Conservation (phyloP, 2,797 vertebrate genomes). For the Neomorphus geoffroyi region DNA sequence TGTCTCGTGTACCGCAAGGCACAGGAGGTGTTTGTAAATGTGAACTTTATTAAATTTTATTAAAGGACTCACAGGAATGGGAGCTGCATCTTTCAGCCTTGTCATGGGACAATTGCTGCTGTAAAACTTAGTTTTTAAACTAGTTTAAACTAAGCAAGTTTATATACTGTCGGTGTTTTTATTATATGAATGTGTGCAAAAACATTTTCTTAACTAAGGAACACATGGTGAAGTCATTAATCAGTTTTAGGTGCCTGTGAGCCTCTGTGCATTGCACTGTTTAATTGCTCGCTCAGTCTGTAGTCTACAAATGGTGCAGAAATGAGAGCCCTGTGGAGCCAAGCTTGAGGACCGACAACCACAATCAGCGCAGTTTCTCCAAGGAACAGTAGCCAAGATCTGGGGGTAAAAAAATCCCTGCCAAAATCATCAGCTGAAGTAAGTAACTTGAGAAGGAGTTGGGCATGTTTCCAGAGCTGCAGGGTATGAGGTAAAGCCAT, state of each 20-base stretch:
- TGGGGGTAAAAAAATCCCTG: not conserved
- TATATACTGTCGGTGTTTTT: not conserved
- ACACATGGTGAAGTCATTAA: not conserved
- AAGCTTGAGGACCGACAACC: not conserved
- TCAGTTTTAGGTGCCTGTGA: not conserved
- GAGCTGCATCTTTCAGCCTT: not conserved
- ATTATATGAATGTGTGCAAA: not conserved
- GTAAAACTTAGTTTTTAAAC: not conserved
- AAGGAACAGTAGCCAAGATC: slow-evolving; percentile 22
- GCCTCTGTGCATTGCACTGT: not conserved
- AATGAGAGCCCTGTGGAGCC: not conserved
- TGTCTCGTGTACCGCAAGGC: not conserved
- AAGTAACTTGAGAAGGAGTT: slow-evolving; percentile 56
- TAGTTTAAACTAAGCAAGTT: not conserved
- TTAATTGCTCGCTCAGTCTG: not conserved
- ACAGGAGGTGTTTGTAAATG: not conserved
- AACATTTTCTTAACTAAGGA: not conserved
- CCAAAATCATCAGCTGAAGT: slow-evolving; percentile 60
- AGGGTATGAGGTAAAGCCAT: slow-evolving; percentile 52
- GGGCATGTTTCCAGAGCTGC: slow-evolving; percentile 36
- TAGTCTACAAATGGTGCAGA: not conserved
- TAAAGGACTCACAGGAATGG: not conserved
- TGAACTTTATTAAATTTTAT: not conserved
- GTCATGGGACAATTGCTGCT: not conserved
- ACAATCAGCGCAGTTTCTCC: not conserved